Evolutionary conservation across 2,113 vertebrate genomes (phyloP).

Genomic region (Gopherus evgoodei): DNA sequence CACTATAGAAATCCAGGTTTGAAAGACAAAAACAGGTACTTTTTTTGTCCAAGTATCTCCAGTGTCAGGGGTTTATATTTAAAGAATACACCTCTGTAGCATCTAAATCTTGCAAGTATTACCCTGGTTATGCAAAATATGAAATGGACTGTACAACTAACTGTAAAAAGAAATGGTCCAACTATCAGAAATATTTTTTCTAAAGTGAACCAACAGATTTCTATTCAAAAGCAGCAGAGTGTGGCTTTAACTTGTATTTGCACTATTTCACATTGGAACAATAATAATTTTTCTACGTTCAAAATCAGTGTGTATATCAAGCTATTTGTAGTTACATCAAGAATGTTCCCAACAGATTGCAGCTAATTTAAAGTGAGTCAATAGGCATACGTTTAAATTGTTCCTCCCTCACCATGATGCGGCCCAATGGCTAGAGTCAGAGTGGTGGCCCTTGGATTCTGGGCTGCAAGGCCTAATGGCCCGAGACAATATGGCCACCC

Average conservation of each 20-base stretch:
- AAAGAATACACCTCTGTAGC: background rate
- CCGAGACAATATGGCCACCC: too few relatives aligned
- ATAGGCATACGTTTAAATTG: background rate
- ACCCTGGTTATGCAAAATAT: background rate
- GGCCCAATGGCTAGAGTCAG: too few relatives aligned
- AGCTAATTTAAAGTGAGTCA: background rate
- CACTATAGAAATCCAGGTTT: background rate
- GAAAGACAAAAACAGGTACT: background rate
- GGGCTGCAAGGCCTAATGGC: too few relatives aligned
- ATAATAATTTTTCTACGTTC: background rate
- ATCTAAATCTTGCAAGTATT: background rate
- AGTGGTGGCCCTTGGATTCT: too few relatives aligned
- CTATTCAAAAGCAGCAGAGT: background rate
- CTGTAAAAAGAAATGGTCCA: background rate
- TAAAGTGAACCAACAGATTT: background rate
- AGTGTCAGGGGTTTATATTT: background rate
- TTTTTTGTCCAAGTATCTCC: background rate
- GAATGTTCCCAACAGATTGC: background rate
- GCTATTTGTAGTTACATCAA: background rate
- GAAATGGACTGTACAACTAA: background rate
- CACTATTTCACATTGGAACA: background rate
- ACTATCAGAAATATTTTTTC: background rate
- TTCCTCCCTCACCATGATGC: background rate
- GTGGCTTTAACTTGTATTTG: background rate
- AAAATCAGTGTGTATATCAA: background rate